A percentile compares a stretch with the other conserved stretches of the same genome.
These are phyloP conservation scores for Pterocles gutturalis DNA, from an alignment of 2,113 vertebrate species.

Conservation along the genomic window DNA sequence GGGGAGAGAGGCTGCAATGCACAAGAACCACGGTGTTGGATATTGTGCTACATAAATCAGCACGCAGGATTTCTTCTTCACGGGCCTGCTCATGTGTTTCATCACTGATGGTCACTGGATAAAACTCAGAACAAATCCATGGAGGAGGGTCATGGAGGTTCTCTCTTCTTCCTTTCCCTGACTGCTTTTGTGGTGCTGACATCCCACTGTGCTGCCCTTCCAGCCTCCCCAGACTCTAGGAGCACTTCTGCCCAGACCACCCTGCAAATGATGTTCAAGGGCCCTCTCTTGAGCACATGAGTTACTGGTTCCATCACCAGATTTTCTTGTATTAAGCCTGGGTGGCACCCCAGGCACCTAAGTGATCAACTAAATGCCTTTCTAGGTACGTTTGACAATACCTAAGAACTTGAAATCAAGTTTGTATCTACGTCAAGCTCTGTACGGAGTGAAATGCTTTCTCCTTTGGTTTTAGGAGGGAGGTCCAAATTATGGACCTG, in stretches of 20 bases:
- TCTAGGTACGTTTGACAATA: neutral
- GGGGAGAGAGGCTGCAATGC: neutral
- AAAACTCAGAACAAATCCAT: neutral
- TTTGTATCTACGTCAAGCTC: neutral
- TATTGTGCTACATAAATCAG: neutral
- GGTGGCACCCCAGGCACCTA: neutral
- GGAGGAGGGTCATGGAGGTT: neutral
- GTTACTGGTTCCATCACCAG: neutral
- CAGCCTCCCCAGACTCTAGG: neutral
- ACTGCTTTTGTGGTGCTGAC: fast-evolving
- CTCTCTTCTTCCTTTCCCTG: neutral
- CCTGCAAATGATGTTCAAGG: neutral
- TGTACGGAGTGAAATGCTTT: neutral
- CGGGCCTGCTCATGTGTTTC: neutral
- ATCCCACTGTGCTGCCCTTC: fast-evolving
- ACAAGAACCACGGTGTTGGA: neutral
- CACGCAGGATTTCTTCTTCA: neutral
- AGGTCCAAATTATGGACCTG: neutral
- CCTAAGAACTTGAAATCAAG: neutral
- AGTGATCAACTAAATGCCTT: neutral
- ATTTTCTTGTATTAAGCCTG: neutral
- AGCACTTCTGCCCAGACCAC: neutral
- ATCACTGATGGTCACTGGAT: neutral
- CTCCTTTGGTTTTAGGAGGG: neutral
- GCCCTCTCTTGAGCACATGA: fast-evolving